phyloP scores from a whole-genome alignment of 2,888 invertebrate species.

The Limnephilus marmoratus region DNA sequence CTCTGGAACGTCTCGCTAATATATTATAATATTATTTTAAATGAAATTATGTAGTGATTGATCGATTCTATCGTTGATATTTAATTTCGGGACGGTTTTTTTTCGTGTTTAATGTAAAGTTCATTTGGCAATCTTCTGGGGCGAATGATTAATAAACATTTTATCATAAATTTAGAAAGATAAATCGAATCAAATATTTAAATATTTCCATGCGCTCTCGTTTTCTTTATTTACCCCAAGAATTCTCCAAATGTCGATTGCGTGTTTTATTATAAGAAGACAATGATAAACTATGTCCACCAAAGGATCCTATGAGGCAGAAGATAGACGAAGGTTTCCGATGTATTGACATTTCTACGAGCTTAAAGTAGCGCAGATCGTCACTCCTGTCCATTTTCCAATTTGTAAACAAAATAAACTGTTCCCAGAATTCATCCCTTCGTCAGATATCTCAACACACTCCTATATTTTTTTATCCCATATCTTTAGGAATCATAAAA shows the following conservation, averaged over 20 bases:
- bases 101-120: no score
- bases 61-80: no score
- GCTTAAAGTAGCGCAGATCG: not conserved
- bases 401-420: not conserved
- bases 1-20: no score
- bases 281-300: not conserved
- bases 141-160: no score
- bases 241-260: not conserved
- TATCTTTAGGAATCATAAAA: no score
- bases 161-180: no score
- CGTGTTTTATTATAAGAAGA: not conserved
- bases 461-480: no score
- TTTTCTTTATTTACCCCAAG: not conserved
- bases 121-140: no score
- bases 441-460: not conserved
- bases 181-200: not conserved
- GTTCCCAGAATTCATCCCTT: not conserved
- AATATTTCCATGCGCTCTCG: no score
- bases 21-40: no score
- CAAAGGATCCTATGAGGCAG: not conserved
- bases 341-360: not conserved
- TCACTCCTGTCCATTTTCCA: not conserved
- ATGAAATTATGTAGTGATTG: no score
- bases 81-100: no score
- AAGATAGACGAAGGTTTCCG: not conserved